These are phyloP conservation scores for Macroramphosus scolopax DNA, from an alignment of 2,797 vertebrate species.

Conservation along the genomic window DNA sequence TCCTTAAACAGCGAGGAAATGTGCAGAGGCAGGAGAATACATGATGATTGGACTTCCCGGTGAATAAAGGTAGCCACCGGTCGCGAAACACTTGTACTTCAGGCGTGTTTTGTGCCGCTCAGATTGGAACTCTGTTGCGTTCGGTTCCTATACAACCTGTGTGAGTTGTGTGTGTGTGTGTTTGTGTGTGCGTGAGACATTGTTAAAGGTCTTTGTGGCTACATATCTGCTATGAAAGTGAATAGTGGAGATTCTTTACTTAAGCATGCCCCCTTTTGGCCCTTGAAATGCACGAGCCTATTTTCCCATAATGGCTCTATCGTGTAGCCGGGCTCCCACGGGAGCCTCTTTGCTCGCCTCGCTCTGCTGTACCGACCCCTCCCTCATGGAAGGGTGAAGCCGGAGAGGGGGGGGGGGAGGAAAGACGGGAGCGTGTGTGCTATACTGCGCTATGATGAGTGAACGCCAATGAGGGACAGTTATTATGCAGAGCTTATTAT, in stretches of 20 bases:
- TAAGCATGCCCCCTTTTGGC: conserved; percentile 73
- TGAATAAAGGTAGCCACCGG: conserved; percentile 32
- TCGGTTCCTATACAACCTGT: neutral
- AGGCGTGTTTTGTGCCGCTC: conserved; percentile 16
- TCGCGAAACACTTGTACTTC: conserved; percentile 40
- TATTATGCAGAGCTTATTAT: conserved; percentile 73
- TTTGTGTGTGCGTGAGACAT: conserved; percentile 6
- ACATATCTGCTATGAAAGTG: conserved; percentile 48
- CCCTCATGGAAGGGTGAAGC: conserved; percentile 30
- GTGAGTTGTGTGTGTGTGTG: neutral
- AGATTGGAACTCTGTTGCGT: neutral
- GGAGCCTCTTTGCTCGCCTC: conserved; percentile 42
- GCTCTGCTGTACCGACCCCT: conserved; percentile 46
- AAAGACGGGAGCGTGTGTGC: conserved; percentile 19
- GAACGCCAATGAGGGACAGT: conserved; percentile 69
- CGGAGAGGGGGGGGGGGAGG: conserved; percentile 21
- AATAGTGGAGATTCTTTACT: conserved; percentile 70
- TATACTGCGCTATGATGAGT: conserved; percentile 50
- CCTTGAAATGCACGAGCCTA: conserved; percentile 64
- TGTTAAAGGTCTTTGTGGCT: conserved; percentile 33
- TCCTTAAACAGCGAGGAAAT: conserved; percentile 37
- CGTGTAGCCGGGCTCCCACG: conserved; percentile 59
- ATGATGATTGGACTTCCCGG: conserved; percentile 46
- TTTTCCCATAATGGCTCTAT: conserved; percentile 71
- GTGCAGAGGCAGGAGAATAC: conserved; percentile 30